phyloP scores from a whole-genome alignment of 1,140 invertebrate genomes.

The Subanguina moxae region DNA sequence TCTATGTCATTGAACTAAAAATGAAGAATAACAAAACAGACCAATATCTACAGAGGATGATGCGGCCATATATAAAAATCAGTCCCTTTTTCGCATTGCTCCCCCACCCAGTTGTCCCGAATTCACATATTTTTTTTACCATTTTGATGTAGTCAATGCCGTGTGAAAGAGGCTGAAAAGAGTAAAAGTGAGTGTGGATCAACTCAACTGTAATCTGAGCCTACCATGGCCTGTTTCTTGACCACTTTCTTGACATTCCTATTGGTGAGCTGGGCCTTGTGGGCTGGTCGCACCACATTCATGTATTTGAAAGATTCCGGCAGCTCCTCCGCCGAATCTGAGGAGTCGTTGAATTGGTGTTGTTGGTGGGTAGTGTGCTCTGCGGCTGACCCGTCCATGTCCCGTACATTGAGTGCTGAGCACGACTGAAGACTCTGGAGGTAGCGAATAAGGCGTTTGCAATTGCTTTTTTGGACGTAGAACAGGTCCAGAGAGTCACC shows the following conservation, averaged over 20 bases:
- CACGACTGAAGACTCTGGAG: not conserved
- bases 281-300: not conserved
- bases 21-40: no score
- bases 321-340: slow-evolving; percentile 14
- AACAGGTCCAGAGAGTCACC: not conserved
- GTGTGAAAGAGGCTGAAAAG: slow-evolving; percentile 10
- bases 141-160: slow-evolving; percentile 18
- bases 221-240: slow-evolving; percentile 1
- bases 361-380: not conserved
- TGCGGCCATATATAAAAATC: no score
- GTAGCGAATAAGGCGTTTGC: slow-evolving; percentile 5
- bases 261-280: not conserved
- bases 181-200: not conserved
- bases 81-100: no score
- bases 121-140: no score
- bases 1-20: slow-evolving; percentile 27
- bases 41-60: slow-evolving; percentile 30
- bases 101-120: no score
- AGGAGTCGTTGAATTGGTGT: not conserved
- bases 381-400: not conserved
- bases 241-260: not conserved
- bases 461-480: not conserved
- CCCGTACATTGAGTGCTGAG: not conserved
- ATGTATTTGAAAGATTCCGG: slow-evolving; percentile 18
- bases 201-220: not conserved